Percentiles rank a stretch among this genome's conserved stretches.
Conservation (phyloP, 2,797 vertebrate species). For the Onychomys torridus region DNA sequence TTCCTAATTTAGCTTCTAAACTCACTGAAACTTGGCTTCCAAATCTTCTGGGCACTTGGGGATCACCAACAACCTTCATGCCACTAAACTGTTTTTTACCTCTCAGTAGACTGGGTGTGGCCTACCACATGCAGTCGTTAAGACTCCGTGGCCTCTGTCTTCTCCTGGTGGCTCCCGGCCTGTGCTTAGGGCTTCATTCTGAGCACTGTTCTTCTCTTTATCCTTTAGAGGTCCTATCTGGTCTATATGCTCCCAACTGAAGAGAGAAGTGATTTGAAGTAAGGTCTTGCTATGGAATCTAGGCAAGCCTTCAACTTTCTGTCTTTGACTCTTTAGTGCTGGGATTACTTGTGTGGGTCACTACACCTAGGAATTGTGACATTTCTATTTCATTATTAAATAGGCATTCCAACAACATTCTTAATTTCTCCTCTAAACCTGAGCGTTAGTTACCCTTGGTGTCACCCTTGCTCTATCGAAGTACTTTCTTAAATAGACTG, state of each 20-base stretch:
- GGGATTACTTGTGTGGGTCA: background rate
- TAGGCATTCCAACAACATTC: background rate
- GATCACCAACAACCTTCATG: background rate
- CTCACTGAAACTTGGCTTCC: background rate
- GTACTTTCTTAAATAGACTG: background rate
- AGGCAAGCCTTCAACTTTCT: background rate
- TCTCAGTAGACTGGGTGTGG: background rate
- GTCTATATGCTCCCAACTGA: conserved; percentile 11
- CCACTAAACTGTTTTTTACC: background rate
- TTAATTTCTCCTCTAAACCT: background rate
- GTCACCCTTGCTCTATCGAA: background rate
- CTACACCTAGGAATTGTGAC: background rate
- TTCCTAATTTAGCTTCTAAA: background rate
- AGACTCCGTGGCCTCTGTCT: background rate
- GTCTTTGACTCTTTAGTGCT: background rate
- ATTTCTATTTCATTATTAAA: conserved; percentile 47
- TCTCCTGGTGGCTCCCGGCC: background rate
- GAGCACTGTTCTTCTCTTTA: background rate
- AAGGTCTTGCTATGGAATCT: background rate
- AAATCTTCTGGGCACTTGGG: background rate
- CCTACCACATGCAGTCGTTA: background rate
- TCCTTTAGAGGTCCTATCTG: background rate
- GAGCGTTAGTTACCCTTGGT: background rate
- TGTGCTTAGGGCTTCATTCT: background rate
- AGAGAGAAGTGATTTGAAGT: background rate